Conservation (phyloP, 2,113 vertebrate genomes). For the Hippoglossus stenolepis region DNA sequence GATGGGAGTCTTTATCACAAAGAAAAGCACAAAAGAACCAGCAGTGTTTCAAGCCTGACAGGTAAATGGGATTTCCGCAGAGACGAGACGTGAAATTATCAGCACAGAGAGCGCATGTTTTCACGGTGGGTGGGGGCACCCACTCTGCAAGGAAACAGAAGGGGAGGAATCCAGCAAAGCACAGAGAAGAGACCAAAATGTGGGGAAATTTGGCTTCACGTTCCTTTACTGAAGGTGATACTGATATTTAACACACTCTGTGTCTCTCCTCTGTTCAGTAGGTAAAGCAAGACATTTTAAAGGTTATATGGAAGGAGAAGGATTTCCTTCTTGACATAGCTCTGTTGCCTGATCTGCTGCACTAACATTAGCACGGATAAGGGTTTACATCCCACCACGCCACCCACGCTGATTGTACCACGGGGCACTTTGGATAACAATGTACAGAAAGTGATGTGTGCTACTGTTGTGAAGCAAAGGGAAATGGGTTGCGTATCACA, state of each 20-base stretch:
- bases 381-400: conserved; percentile 19
- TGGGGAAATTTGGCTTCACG: conserved; percentile 22
- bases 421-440: conserved; percentile 23
- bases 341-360: conserved; percentile 5
- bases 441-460: conserved; percentile 7
- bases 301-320: neutral
- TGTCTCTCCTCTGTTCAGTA: neutral
- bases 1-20: conserved; percentile 66
- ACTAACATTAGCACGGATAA: conserved; percentile 10
- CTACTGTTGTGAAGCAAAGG: conserved; percentile 20
- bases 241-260: conserved; percentile 11
- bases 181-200: conserved; percentile 3
- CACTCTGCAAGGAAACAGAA: conserved; percentile 35
- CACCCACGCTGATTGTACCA: conserved; percentile 17
- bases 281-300: conserved; percentile 24
- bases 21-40: conserved; percentile 59
- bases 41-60: conserved; percentile 55
- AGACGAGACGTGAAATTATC: conserved; percentile 57
- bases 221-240: conserved; percentile 19
- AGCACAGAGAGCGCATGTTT: conserved; percentile 26
- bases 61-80: conserved; percentile 66
- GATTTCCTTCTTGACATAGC: conserved; percentile 24
- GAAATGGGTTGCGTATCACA: neutral
- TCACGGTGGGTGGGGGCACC: neutral
- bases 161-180: conserved; percentile 14